A percentile compares a stretch with the other conserved stretches of the same genome.
Conservation (phyloP, 1,140 invertebrate genomes). For the Apolygus lucorum region DNA sequence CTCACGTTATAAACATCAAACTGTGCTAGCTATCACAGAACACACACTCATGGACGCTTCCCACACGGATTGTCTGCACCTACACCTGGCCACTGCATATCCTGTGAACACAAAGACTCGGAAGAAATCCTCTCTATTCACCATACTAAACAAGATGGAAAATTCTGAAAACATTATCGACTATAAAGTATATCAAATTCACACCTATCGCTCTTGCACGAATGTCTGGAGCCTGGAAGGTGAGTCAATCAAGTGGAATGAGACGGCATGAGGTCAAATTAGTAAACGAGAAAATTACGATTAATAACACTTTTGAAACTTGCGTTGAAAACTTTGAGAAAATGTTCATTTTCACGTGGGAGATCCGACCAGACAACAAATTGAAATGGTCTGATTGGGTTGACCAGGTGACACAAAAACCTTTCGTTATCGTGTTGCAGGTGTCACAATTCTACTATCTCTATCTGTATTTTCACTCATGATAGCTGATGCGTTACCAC, state of each 20-base stretch:
- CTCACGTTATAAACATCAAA: too few relatives aligned
- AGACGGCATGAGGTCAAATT: not conserved
- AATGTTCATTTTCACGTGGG: not conserved
- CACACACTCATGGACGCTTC: too few relatives aligned
- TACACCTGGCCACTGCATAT: not conserved
- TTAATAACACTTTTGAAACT: not conserved
- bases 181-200: too few relatives aligned
- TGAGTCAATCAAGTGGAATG: not conserved
- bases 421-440: slow-evolving; percentile 41
- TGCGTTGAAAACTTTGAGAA: not conserved
- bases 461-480: slow-evolving; percentile 66
- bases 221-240: not conserved
- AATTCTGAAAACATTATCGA: too few relatives aligned
- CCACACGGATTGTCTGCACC: too few relatives aligned
- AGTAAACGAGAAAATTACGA: not conserved
- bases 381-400: not conserved
- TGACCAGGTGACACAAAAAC: not conserved
- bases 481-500: slow-evolving; percentile 55
- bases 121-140: too few relatives aligned
- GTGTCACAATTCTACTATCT: slow-evolving; percentile 64
- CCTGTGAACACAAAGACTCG: too few relatives aligned
- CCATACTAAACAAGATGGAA: too few relatives aligned
- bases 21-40: too few relatives aligned
- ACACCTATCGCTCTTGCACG: too few relatives aligned
- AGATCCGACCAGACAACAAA: too few relatives aligned